Evolutionary conservation across 2,113 vertebrate species (phyloP).

Genomic region (Edolisoma coerulescens): DNA sequence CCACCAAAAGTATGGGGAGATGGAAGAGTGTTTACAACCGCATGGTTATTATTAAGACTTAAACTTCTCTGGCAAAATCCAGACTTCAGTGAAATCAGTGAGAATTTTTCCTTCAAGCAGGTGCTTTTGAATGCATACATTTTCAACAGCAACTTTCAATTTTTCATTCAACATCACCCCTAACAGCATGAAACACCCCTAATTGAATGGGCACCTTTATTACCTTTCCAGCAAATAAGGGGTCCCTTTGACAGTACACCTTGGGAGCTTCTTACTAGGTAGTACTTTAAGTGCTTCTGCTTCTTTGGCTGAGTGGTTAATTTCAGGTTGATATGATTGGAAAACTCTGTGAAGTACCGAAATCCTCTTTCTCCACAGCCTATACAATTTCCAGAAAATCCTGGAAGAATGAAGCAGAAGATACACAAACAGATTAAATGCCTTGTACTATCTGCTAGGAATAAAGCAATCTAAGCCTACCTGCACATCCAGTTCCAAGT

Average conservation of each 20-base stretch:
- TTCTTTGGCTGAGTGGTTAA: slow-evolving; percentile 99
- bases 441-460: neutral
- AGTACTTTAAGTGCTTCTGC: slow-evolving; percentile 99
- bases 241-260: slow-evolving; percentile 94
- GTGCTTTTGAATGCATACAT: neutral
- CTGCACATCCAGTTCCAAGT: neutral
- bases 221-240: slow-evolving; percentile 99
- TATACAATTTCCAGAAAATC: slow-evolving; percentile 97
- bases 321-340: slow-evolving; percentile 98
- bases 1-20: neutral
- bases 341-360: slow-evolving; percentile 98
- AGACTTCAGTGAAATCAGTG: neutral
- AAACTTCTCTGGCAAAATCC: neutral
- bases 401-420: slow-evolving; percentile 67
- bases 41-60: neutral
- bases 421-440: neutral
- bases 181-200: neutral
- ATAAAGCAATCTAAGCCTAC: neutral
- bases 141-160: neutral
- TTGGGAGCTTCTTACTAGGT: slow-evolving; percentile 94
- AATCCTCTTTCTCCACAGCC: slow-evolving; percentile 98
- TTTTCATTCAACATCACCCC: neutral
- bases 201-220: neutral
- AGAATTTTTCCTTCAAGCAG: neutral
- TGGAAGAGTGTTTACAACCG: neutral